Evolutionary conservation across 92 coral and sea anemone genomes (phyloP), one percentile per base, ranked within the genome.

Genomic region (Palythoa heliodiscus): DNA sequence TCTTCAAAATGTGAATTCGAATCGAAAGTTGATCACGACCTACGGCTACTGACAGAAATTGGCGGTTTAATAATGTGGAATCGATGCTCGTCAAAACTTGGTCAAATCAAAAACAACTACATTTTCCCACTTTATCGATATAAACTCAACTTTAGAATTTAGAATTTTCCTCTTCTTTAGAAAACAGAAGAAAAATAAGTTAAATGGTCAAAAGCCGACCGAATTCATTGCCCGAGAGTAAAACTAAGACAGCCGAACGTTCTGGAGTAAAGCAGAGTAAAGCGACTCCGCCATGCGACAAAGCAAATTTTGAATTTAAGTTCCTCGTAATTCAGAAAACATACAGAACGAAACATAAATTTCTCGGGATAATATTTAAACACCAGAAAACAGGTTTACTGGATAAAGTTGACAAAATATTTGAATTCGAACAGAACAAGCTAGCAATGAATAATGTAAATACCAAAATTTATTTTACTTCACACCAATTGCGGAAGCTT

Each of bases 321-420:
- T 58, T 58, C 19, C 64, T 58, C 68, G 15, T 9, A 52, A n/a
- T 39, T 48, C 64, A 48, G 19, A 3, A 58, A 78, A 52, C 38
- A 80, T 80, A 47, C 84, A 77, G 82, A 77, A 77, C 55, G 37
- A 25, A 52, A 77, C 50, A 76, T 13, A 35, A 53, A 77, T 4
- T 2, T 16, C 70, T 77, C 82, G 19, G 82, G 52, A 77, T 77
- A 77, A 77, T 24, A 29, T 57, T 15, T 4, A 77, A 55, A 55
- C 24, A 57, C 82, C 82, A 77, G 82, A 77, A 16, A 57, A 53
- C 82, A 77, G 82, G 82, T 77, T 16, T 14, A 24, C 17, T 68
- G 69, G 22, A 77, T 35, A 54, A 55, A 77, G 37, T 77, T 77
- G 70, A 77, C 70, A 77, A 77, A 77, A 77, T 77, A 77, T 77